Percentiles rank a stretch among this genome's conserved stretches.
phyloP scores from a whole-genome alignment of 2,797 vertebrate genomes.

The Potorous gilbertii region DNA sequence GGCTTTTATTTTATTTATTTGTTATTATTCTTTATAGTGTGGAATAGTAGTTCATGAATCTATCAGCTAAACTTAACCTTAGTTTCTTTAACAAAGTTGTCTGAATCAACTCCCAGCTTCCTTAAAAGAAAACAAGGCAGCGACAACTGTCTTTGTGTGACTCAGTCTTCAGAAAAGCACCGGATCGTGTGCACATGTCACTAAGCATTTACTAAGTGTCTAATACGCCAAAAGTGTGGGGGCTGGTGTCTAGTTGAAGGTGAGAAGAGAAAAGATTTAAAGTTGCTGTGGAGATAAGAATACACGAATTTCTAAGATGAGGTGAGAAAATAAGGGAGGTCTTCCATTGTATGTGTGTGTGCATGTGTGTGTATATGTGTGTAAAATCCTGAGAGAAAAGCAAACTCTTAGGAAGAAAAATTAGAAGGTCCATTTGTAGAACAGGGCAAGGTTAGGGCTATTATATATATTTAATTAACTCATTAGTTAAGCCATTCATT shows the following conservation, averaged over 20 bases:
- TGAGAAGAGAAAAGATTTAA: background rate
- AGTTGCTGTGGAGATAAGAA: background rate
- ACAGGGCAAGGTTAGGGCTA: background rate
- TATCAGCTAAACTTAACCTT: background rate
- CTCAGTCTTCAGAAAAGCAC: background rate
- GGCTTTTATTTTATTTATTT: background rate
- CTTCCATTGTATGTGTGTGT: too few relatives aligned
- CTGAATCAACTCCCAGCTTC: background rate
- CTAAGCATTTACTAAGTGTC: background rate
- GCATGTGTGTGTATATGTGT: too few relatives aligned
- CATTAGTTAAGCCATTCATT: background rate
- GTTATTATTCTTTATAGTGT: background rate
- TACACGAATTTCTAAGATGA: background rate
- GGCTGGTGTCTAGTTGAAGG: background rate
- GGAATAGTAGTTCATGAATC: background rate
- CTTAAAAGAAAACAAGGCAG: background rate
- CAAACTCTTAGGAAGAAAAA: background rate
- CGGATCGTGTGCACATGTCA: background rate
- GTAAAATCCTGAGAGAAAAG: background rate
- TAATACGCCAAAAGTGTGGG: background rate
- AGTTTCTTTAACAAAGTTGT: background rate
- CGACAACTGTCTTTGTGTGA: background rate
- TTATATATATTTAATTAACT: background rate
- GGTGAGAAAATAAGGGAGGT: background rate
- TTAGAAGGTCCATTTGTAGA: background rate